Base-by-base conservation (phyloP, 2,797 vertebrate genomes). In the Champsocephalus gunnari region DNA sequence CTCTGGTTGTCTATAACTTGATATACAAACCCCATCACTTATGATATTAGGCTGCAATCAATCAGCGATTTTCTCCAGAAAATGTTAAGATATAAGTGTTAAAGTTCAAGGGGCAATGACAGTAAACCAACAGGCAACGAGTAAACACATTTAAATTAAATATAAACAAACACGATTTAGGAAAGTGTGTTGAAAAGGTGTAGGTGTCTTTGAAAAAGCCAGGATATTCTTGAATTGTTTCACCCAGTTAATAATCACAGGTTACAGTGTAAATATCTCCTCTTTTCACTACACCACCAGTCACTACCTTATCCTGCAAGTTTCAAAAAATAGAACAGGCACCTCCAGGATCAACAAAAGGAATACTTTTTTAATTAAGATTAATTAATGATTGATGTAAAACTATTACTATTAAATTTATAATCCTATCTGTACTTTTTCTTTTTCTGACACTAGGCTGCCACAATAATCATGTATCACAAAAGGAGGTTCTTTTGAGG, bases 221-320 rank as follows among this genome's bases (percentile, higher is more conserved):
- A 59, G 48, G 32, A 60, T 69, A 71, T 74, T 75, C 64, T 47
- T 58, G 55, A 47, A 65, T 56, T 56, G 54, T 3, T 43, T 55
- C 44, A 65, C 71, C 49, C 32, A 59, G 21, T 21, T 50, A 43
- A 64, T 51, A 32, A 5, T 13, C 32, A 47, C 5, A 21, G 58
- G 5, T 28, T 44, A 66, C 16, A 45, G 13, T 44, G 19, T 34
- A 53, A 66, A 75, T 53, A 69, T 14, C 2, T 50, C 14, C 13
- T 7, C 4, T 12, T 41, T 65, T 76, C n/a, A n/a, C 55, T 51
- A 34, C 8, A 38, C 12, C 13, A 21, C 4, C 12, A 55, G 44
- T 41, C 8, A 6, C 11, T 8, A 8, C 9, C 8, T 17, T 41
- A 7, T 9, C 11, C 17, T 11, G 2, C 17, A 5, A 47, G 13